Percentiles rank a stretch among this genome's conserved stretches.
phyloP scores from a whole-genome alignment of 2,113 vertebrate species.

The Chrysemys picta region DNA sequence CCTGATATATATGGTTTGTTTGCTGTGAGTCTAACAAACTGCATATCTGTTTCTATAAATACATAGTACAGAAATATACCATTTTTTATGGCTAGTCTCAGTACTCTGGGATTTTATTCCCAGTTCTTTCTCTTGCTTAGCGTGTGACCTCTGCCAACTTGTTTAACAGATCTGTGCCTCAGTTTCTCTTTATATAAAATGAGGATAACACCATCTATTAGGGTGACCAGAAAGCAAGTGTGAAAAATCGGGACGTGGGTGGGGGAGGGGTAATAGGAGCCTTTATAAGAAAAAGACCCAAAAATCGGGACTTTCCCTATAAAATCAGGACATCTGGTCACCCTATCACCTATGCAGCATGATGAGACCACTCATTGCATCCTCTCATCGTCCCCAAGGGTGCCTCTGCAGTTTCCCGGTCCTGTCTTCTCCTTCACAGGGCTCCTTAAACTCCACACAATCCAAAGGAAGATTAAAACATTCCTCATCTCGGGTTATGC shows the following conservation, averaged over 20 bases:
- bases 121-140: neutral
- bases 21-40: neutral
- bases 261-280: too few species aligned
- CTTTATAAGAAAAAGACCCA: too few species aligned
- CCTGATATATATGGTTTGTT: neutral
- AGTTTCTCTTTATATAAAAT: neutral
- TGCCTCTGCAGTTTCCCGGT: neutral
- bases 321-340: too few species aligned
- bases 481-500: neutral
- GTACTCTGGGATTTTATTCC: neutral
- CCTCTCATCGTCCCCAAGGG: neutral
- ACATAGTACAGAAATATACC: neutral
- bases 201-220: neutral
- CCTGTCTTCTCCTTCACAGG: neutral
- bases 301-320: too few species aligned
- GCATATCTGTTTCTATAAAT: neutral
- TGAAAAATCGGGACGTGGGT: too few species aligned
- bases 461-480: neutral
- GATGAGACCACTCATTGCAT: neutral
- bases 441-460: neutral
- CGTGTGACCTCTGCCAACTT: neutral
- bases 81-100: neutral
- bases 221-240: too few species aligned
- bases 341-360: neutral
- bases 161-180: neutral